A percentile compares a stretch with the other conserved stretches of the same genome.
These are phyloP conservation scores for Pyrgus malvae DNA, from an alignment of 2,888 invertebrate species.

Conservation along the genomic window DNA sequence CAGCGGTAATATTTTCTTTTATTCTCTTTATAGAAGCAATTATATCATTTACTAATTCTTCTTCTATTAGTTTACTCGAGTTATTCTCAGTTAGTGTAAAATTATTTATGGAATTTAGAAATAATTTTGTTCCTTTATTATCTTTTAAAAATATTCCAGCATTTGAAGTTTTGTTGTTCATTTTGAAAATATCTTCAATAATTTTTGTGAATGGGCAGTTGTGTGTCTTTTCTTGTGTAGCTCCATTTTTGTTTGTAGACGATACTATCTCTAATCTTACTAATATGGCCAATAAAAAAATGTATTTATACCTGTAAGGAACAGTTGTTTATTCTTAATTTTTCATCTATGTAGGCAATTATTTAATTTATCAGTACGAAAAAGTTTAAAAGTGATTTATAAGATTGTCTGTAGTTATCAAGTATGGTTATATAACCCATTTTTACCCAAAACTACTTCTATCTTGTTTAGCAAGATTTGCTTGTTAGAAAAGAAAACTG, in stretches of 20 bases:
- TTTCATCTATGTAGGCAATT: not conserved
- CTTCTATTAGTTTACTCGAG: constrained; percentile 46
- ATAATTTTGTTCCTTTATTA: constrained; percentile 79
- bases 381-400: too few relatives aligned
- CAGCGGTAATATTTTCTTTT: constrained; percentile 59
- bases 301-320: constrained; percentile 57
- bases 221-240: constrained; percentile 45
- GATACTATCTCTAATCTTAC: constrained; percentile 31
- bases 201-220: constrained; percentile 69
- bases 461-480: too few relatives aligned
- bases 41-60: constrained; percentile 65
- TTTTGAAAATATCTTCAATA: constrained; percentile 71
- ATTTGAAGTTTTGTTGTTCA: constrained; percentile 52
- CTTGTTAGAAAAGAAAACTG: not conserved
- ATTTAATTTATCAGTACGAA: too few relatives aligned
- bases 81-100: constrained; percentile 48
- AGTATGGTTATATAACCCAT: too few relatives aligned
- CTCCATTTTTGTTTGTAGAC: constrained; percentile 33
- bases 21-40: constrained; percentile 73
- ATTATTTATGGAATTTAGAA: constrained; percentile 82
- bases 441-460: too few relatives aligned
- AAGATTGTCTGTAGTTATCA: too few relatives aligned
- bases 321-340: not conserved
- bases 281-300: constrained; percentile 45
- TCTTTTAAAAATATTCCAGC: constrained; percentile 45